phyloP scores from a whole-genome alignment of 2,888 invertebrate species.

The Heliconius charithonia region DNA sequence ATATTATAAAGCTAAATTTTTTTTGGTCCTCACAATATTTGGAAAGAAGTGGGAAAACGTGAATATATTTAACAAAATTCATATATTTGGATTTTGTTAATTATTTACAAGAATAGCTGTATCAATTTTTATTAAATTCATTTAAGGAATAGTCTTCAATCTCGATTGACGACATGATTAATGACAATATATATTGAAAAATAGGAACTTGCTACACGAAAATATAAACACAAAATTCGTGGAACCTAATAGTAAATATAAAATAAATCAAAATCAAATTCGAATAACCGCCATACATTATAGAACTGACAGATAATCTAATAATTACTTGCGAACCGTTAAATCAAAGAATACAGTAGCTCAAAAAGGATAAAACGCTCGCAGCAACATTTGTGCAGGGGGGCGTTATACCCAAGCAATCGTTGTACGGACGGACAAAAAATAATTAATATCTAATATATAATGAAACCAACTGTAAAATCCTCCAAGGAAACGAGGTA shows the following conservation, averaged over 20 bases:
- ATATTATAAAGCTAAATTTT: background rate
- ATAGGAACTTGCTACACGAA: background rate
- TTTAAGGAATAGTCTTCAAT: background rate
- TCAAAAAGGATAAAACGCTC: constrained; percentile 45
- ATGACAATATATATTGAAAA: background rate
- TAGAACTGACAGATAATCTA: constrained; percentile 11
- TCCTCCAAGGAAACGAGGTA: constrained; percentile 39
- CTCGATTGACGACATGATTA: background rate
- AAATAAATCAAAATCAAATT: background rate
- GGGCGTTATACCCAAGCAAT: constrained; percentile 59
- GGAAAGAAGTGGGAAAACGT: background rate
- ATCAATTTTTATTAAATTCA: background rate
- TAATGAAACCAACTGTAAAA: constrained; percentile 67
- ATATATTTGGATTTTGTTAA: background rate
- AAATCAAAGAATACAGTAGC: constrained; percentile 31
- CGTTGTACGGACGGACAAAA: constrained; percentile 55
- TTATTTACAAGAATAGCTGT: background rate
- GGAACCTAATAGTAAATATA: background rate
- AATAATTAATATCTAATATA: constrained; percentile 55
- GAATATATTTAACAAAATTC: background rate
- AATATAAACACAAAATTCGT: background rate
- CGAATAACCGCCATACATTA: background rate
- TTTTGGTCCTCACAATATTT: background rate
- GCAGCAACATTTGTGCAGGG: constrained; percentile 51
- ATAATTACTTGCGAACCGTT: constrained; percentile 26